Evolutionary conservation across 2,113 vertebrate genomes (phyloP).

Genomic region (Pteronura brasiliensis): DNA sequence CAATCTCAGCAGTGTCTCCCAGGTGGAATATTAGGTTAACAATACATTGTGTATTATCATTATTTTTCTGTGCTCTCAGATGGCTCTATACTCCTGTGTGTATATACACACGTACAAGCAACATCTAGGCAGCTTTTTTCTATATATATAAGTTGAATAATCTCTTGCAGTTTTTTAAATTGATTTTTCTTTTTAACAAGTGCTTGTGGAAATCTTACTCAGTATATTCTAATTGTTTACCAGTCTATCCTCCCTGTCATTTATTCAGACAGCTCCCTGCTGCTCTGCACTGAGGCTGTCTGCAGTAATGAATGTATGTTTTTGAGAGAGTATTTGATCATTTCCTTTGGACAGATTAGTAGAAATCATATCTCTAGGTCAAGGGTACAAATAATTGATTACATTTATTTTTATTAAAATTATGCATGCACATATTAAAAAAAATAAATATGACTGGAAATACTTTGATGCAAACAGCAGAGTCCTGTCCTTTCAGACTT

Average conservation of each 20-base stretch:
- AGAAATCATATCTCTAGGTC: neutral
- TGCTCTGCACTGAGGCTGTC: neutral
- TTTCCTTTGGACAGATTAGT: neutral
- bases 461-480: neutral
- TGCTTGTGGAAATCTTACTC: neutral
- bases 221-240: neutral
- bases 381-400: neutral
- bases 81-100: neutral
- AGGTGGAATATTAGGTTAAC: neutral
- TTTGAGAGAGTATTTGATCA: neutral
- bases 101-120: neutral
- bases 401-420: neutral
- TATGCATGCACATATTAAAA: neutral
- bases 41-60: neutral
- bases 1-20: neutral
- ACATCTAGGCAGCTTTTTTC: neutral
- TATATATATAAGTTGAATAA: neutral
- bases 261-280: neutral
- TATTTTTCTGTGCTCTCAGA: neutral
- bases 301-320: neutral
- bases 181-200: neutral
- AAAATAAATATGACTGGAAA: neutral
- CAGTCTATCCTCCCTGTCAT: no score
- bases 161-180: neutral
- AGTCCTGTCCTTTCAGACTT: rapidly evolving